phyloP scores from a whole-genome alignment of 2,888 invertebrate species.

The Notodonta dromedarius region DNA sequence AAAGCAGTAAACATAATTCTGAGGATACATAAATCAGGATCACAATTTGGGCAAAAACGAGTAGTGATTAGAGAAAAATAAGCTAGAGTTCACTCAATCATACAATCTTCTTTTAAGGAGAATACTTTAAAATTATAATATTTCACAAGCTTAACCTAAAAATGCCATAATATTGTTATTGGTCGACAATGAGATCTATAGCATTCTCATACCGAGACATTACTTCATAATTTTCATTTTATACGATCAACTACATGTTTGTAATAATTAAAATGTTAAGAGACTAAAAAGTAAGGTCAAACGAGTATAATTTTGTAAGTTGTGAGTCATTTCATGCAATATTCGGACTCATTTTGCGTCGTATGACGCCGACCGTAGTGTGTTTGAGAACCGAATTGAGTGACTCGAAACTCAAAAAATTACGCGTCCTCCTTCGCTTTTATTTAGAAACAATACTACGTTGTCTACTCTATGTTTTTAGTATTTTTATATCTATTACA shows the following conservation, averaged over 20 bases:
- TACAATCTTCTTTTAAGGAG: conserved; percentile 45
- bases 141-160: conserved; percentile 76
- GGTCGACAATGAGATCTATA: conserved; percentile 83
- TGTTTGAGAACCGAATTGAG: too few species aligned
- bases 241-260: conserved; percentile 65
- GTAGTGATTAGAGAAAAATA: conserved; percentile 47
- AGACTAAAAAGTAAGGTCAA: neutral
- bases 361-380: too few species aligned
- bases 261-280: conserved; percentile 65
- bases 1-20: conserved; percentile 75
- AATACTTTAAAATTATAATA: conserved; percentile 55
- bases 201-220: conserved; percentile 73
- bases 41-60: conserved; percentile 69
- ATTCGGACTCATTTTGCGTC: too few species aligned
- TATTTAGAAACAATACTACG: conserved; percentile 71
- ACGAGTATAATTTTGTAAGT: too few species aligned
- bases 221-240: conserved; percentile 67
- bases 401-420: too few species aligned
- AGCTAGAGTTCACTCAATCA: conserved; percentile 49
- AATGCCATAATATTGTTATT: conserved; percentile 82
- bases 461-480: conserved; percentile 66
- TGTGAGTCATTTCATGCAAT: too few species aligned
- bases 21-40: conserved; percentile 62
- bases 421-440: too few species aligned
- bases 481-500: conserved; percentile 53